phyloP scores from a whole-genome alignment of 1,140 invertebrate species.

The Drosophila nigrodunni region DNA sequence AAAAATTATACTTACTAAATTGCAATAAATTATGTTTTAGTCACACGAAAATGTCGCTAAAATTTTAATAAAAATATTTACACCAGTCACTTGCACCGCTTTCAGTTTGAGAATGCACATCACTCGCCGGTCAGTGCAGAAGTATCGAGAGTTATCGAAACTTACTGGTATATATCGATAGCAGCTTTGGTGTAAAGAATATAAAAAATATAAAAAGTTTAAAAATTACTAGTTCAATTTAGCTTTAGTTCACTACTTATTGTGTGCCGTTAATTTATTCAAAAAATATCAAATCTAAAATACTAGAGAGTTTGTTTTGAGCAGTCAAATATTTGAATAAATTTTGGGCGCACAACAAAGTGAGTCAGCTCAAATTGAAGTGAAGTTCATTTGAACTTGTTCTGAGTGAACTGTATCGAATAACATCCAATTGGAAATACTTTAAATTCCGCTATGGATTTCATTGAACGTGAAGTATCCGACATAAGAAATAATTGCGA shows the following conservation, averaged over 20 bases:
- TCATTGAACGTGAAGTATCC: slow-evolving; percentile 88
- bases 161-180: neutral
- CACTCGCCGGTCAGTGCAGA: neutral
- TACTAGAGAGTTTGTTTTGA: neutral
- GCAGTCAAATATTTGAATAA: neutral
- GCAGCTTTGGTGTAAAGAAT: slow-evolving; percentile 5
- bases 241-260: no score
- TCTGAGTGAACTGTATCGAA: neutral
- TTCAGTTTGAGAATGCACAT: neutral
- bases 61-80: neutral
- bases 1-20: neutral
- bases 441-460: slow-evolving; percentile 85
- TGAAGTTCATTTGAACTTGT: neutral
- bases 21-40: neutral
- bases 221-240: neutral
- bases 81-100: neutral
- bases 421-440: slow-evolving; percentile 24
- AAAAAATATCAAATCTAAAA: neutral
- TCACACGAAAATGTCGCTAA: neutral
- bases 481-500: slow-evolving; percentile 88
- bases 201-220: neutral
- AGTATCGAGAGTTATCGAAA: neutral
- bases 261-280: neutral
- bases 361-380: no score
- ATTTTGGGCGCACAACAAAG: no score